These are phyloP conservation scores for Ditylenchus dipsaci DNA, from an alignment of 1,140 invertebrate genomes.

Conservation along the genomic window DNA sequence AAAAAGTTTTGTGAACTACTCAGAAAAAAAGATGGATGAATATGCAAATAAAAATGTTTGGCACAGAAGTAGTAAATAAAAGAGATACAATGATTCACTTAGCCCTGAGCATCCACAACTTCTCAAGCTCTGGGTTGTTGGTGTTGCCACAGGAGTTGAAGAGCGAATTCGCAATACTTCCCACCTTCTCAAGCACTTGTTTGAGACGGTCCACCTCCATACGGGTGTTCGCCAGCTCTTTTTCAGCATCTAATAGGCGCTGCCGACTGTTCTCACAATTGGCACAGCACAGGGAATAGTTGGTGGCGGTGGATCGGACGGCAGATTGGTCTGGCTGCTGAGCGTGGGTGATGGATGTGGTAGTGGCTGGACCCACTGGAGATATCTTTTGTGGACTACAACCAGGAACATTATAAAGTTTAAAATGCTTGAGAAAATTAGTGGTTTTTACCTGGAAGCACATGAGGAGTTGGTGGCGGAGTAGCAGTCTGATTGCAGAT, in stretches of 20 bases:
- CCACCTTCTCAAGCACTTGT: not conserved
- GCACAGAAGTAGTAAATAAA: no score
- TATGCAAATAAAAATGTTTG: no score
- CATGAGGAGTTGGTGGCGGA: conserved; percentile 1
- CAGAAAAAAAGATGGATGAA: no score
- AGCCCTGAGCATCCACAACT: conserved; percentile 1
- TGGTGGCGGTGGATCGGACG: not conserved
- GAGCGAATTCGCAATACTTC: not conserved
- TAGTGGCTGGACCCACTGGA: conserved; percentile 2
- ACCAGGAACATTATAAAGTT: not conserved
- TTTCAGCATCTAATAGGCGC: conserved; percentile 1
- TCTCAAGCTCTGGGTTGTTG: not conserved
- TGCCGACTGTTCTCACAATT: conserved; percentile 1
- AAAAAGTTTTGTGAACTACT: no score
- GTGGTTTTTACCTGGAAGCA: conserved; percentile 1
- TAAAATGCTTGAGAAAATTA: not conserved
- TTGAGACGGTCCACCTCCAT: conserved; percentile 12
- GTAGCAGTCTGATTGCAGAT: not conserved
- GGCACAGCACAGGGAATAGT: not conserved
- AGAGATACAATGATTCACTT: not conserved
- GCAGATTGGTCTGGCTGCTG: not conserved
- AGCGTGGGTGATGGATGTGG: conserved; percentile 1
- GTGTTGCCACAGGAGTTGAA: not conserved
- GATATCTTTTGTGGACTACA: conserved; percentile 23
- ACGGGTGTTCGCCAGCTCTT: conserved; percentile 17